Evolutionary conservation across 2,113 vertebrate species (phyloP).

Genomic region (Bothrops jararaca): DNA sequence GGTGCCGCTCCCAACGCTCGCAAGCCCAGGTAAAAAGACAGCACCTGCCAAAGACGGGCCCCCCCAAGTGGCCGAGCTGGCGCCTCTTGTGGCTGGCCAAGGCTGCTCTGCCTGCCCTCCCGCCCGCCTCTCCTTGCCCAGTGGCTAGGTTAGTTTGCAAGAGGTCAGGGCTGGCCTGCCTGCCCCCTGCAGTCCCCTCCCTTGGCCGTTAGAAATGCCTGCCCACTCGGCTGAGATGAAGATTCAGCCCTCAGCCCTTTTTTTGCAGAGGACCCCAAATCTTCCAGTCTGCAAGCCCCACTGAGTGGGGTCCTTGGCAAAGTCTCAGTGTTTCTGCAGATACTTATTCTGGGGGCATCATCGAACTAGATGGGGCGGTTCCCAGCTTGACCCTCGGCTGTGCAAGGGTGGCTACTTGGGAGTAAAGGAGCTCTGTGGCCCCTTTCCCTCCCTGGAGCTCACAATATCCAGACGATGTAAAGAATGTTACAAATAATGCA

Average conservation of each 20-base stretch:
- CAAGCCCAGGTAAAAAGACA: background rate
- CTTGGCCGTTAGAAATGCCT: background rate
- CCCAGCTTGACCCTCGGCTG: background rate
- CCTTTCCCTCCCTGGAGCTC: too few species aligned
- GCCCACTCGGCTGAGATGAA: background rate
- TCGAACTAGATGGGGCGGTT: background rate
- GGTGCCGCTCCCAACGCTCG: rapidly evolving
- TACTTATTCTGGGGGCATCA: background rate
- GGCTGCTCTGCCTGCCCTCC: background rate
- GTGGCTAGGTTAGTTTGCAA: too few species aligned
- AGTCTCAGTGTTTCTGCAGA: background rate
- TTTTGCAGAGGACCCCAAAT: background rate
- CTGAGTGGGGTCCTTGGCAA: background rate
- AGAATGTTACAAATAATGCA: background rate
- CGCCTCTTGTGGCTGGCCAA: background rate
- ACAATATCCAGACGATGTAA: background rate
- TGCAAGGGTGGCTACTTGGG: background rate
- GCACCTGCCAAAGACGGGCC: rapidly evolving
- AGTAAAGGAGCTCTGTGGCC: background rate
- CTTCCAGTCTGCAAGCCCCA: background rate
- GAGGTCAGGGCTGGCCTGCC: background rate
- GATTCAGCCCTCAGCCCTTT: background rate
- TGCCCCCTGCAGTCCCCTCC: background rate
- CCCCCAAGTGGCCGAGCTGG: background rate
- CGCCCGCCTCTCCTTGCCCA: rapidly evolving